Conservation (phyloP, 2,888 invertebrate genomes). For the Amiota minor region DNA sequence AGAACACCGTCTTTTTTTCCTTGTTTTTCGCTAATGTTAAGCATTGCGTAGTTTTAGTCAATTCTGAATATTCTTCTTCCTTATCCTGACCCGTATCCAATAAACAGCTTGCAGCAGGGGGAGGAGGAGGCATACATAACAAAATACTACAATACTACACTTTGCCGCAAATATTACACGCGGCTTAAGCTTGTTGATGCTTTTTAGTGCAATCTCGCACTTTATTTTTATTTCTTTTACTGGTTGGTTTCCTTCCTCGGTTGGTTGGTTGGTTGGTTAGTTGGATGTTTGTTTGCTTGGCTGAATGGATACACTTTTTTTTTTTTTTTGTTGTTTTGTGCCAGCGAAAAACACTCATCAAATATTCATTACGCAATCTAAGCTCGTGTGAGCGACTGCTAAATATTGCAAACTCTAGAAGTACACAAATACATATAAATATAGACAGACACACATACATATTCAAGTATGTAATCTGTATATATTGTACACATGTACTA, state of each 20-base stretch:
- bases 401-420: constrained; percentile 65
- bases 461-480: too few species aligned
- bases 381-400: constrained; percentile 73
- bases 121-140: too few species aligned
- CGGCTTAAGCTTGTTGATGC: constrained; percentile 51
- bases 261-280: constrained; percentile 23
- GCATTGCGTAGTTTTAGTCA: constrained; percentile 2
- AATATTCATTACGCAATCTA: constrained; percentile 75
- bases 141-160: too few species aligned
- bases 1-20: too few species aligned
- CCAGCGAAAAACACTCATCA: constrained; percentile 63
- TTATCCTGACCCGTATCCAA: too few species aligned
- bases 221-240: constrained; percentile 36
- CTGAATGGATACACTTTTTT: background rate
- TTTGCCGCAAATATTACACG: constrained; percentile 15
- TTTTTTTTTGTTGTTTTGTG: constrained; percentile 19
- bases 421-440: too few species aligned
- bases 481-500: too few species aligned
- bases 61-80: background rate
- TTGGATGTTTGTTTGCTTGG: constrained; percentile 27
- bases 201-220: constrained; percentile 26
- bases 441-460: constrained; percentile 38
- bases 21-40: background rate
- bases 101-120: too few species aligned
- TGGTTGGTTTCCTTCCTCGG: background rate